Base-by-base conservation (phyloP, 2,113 vertebrate genomes). In the Athene noctua region DNA sequence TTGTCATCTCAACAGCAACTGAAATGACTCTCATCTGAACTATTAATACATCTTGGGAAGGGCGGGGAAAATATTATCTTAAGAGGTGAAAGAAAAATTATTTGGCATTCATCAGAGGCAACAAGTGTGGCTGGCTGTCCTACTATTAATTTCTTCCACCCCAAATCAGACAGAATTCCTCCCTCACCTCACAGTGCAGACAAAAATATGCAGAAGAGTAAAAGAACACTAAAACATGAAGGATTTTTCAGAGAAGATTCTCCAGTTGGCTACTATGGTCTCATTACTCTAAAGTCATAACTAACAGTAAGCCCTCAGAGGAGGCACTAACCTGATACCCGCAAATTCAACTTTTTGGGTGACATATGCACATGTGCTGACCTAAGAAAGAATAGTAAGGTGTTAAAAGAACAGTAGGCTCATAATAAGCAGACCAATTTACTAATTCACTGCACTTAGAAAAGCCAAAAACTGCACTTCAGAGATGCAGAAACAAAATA, bases 261-360 rank as follows among this genome's bases (percentile, higher is more conserved):
- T 68, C n/a, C 58, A 86, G 0, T 0, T 38, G 22, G 44, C 49
- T 29, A 63, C 8, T 44, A 19, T 32, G 32, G 61, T 51, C 7
- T 58, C 27, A 36, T 6, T 32, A 65, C 77, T 38, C 44, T 75
- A 15, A 67, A 74, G 22, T 38, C 42, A 0, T 19, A 81, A 74
- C 47, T 32, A 88, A 34, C 11, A 77, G 42, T 15, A 66, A 27
- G 20, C 7, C 16, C n/a, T 57, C 26, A 74, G 49, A 44, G 16
- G 51, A 73, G 36, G 29, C 66, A 97, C 95, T 96, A 83, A 99
- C 99, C 99, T 99, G 97, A 99, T 99, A 91, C 99, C 99, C 16
- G 99, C 99, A 98, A 99, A 99, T 96, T 99, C 99, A 54, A 99
- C 99, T 89, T 99, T 99, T 96, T 99, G 99, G 23, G 99, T 99